Evolutionary conservation across 2,113 vertebrate genomes (phyloP), one percentile per base, ranked within the genome.

Genomic region (Clupea harengus): DNA sequence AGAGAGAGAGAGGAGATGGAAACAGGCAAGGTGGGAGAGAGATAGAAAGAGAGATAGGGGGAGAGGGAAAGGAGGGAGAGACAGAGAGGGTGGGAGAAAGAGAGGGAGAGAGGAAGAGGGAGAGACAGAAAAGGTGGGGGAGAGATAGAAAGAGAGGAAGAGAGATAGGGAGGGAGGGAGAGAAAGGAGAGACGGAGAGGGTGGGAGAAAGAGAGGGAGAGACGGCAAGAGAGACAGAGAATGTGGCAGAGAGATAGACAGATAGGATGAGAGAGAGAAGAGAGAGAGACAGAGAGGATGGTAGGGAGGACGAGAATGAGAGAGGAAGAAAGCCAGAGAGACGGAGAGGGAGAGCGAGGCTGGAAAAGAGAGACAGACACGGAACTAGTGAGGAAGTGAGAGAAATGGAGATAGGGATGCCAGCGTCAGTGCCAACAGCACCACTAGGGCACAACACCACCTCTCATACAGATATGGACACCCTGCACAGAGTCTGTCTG

Each of bases 61-160:
- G 25, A 15, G 67, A 11, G 67, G 9, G 7, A 11, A 80, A 67
- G 45, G 57, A 84, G 82, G 86, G 83, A 75, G 82, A 87, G 84
- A 60, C 45, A 39, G 81, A 39, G 83, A 85, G 81, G 72, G 81
- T 78, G 83, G 83, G 82, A 84, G 81, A 84, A 47, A 81, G 50
- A 87, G 84, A 82, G 85, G 86, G 85, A 57, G 88, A 57, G 81
- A 54, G 17, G 4, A 15, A 18, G 4, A 18, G 17, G 15, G 17
- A 18, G 52, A 18, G 11, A 18, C 47, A 49, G 47, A 49, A 6
- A 6, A 49, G 47, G 10, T 11, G 6, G 47, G 50, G 0, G 50
- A 52, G 15, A 15, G 9, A 52, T 52, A 52, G 50, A 52, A 52
- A 52, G 13, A 52, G 50, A 11, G 50, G 50, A 52, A 52, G 13